A percentile compares a stretch with the other conserved stretches of the same genome.
These are phyloP conservation scores for Lochmaea capreae DNA, from an alignment of 2,888 invertebrate species.

Conservation along the genomic window DNA sequence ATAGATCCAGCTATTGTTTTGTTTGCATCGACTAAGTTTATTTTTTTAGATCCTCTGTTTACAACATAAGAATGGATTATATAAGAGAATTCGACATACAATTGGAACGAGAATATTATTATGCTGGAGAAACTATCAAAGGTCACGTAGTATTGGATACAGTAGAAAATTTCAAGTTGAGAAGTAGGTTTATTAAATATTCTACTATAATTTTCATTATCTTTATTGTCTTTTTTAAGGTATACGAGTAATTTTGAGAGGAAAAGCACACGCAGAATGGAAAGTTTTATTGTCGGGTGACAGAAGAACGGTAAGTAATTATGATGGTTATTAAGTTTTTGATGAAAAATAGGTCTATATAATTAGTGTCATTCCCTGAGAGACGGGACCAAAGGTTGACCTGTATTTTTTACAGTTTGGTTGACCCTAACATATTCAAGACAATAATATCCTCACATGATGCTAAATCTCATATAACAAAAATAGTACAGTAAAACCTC, in stretches of 20 bases:
- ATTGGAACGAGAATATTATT: constrained; percentile 79
- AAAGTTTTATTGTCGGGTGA: constrained; percentile 81
- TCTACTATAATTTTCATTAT: background rate
- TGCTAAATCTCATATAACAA: too few species aligned
- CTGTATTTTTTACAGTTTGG: too few species aligned
- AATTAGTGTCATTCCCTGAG: too few species aligned
- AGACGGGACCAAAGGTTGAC: too few species aligned
- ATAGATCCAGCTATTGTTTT: too few species aligned
- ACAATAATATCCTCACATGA: too few species aligned
- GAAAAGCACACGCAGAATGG: constrained; percentile 83
- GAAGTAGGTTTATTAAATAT: constrained; percentile 68
- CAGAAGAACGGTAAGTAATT: constrained; percentile 70
- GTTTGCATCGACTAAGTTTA: background rate
- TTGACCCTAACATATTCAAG: too few species aligned
- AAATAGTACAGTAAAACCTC: too few species aligned
- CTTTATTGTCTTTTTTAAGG: constrained; percentile 61
- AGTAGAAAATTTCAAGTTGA: constrained; percentile 79
- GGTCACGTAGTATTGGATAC: constrained; percentile 79
- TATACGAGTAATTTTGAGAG: constrained; percentile 77
- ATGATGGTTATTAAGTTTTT: background rate
- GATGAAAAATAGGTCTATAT: too few species aligned
- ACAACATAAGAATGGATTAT: constrained; percentile 73
- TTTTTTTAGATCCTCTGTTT: background rate
- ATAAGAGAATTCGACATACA: constrained; percentile 82
- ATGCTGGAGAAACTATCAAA: constrained; percentile 77